These are phyloP conservation scores for Agrenia bidenticulata DNA, from an alignment of 2,888 invertebrate species.

Conservation along the genomic window DNA sequence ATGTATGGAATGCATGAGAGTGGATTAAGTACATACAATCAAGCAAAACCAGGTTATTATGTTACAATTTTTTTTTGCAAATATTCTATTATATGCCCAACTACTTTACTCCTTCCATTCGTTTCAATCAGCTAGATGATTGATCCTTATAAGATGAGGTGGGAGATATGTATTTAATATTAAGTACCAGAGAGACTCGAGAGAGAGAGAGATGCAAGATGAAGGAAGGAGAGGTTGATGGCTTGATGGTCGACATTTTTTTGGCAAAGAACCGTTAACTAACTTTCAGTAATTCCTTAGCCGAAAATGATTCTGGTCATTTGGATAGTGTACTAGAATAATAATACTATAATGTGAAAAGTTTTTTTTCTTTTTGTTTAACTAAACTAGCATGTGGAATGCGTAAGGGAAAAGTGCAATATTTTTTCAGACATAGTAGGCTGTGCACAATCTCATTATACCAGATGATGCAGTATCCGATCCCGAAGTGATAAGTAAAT, in stretches of 20 bases:
- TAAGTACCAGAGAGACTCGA: background rate
- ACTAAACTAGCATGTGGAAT: background rate
- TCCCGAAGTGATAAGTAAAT: background rate
- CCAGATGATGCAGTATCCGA: too few species aligned
- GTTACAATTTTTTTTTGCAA: constrained; percentile 10
- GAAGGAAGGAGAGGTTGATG: background rate
- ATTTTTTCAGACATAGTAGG: background rate
- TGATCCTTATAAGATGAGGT: background rate
- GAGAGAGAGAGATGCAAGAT: too few species aligned
- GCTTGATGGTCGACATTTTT: constrained; percentile 5
- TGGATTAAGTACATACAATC: background rate
- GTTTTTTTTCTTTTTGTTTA: background rate
- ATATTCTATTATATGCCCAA: background rate
- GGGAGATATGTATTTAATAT: background rate
- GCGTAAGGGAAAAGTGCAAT: background rate
- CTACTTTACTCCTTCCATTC: background rate
- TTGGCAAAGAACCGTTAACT: constrained; percentile 12
- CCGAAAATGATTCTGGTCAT: background rate
- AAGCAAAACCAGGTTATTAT: constrained; percentile 12
- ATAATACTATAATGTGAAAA: background rate
- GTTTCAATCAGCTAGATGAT: constrained; percentile 2
- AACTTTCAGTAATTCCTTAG: background rate
- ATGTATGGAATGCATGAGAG: background rate
- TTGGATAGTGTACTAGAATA: background rate
- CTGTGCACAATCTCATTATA: too few species aligned